Evolutionary conservation across 30 jellyfish, hydroid and myxozoan species (phyloP).

Genomic region (Aurelia coerulea): DNA sequence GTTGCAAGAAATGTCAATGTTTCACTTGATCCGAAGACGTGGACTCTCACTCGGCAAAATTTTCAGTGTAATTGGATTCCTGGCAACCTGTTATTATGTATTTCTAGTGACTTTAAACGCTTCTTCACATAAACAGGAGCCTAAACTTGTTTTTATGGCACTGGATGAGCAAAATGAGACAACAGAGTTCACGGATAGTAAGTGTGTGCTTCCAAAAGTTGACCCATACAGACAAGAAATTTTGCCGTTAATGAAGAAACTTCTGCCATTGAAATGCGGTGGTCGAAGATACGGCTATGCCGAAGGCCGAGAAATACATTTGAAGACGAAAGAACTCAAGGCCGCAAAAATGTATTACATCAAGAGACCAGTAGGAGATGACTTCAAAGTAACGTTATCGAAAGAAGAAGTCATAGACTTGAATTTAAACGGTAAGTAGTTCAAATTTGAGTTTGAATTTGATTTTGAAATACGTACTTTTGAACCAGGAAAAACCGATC

Average conservation of each 20-base stretch:
- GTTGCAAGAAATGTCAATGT: not conserved
- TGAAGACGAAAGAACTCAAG: slow-evolving; percentile 14
- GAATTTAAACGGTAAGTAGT: slow-evolving; percentile 1
- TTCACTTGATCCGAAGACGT: not conserved
- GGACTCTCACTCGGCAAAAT: not conserved
- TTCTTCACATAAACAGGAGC: too few species aligned
- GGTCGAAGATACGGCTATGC: slow-evolving; percentile 20
- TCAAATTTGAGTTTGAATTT: too few species aligned
- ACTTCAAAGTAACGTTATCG: slow-evolving; percentile 6
- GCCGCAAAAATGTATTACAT: slow-evolving; percentile 9
- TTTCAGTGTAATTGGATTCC: not conserved
- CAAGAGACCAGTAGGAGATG: slow-evolving; percentile 22
- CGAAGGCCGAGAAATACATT: slow-evolving; percentile 12
- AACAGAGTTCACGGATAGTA: slow-evolving; percentile 18
- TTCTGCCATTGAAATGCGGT: slow-evolving; percentile 18
- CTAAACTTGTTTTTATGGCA: not conserved
- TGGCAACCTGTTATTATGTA: too few species aligned
- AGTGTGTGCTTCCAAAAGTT: slow-evolving; percentile 42
- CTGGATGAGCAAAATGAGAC: slow-evolving; percentile 37
- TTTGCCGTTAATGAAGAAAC: slow-evolving; percentile 2
- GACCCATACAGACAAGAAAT: slow-evolving; percentile 35
- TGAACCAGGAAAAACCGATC: too few species aligned
- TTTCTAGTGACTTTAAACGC: too few species aligned
- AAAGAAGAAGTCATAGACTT: not conserved
- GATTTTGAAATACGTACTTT: too few species aligned